These are phyloP conservation scores for Apantesis nais DNA, from an alignment of 2,888 invertebrate species.

Conservation along the genomic window DNA sequence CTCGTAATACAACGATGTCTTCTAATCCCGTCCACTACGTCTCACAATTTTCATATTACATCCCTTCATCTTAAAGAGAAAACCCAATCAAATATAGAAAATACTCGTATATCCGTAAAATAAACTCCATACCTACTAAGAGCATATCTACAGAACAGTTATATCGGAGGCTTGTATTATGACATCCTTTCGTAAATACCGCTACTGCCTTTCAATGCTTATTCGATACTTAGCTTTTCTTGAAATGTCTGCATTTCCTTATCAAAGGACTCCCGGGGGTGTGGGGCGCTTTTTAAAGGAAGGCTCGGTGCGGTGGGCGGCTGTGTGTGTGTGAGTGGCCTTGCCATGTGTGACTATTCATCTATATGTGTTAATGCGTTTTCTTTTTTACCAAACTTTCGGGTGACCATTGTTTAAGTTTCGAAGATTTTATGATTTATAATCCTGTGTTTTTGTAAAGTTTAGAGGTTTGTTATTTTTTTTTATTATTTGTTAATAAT, in stretches of 20 bases:
- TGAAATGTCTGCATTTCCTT: constrained; percentile 86
- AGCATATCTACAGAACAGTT: constrained; percentile 42
- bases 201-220: constrained; percentile 71
- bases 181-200: constrained; percentile 70
- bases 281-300: constrained; percentile 74
- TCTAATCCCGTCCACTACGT: neutral
- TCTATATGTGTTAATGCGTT: constrained; percentile 86
- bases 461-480: neutral
- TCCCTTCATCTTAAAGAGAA: neutral
- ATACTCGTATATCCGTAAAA: constrained; percentile 16
- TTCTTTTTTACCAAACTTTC: constrained; percentile 85
- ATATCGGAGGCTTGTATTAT: constrained; percentile 57
- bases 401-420: constrained; percentile 57
- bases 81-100: constrained; percentile 19
- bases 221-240: constrained; percentile 83
- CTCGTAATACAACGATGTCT: neutral
- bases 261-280: constrained; percentile 79
- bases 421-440: constrained; percentile 5
- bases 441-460: neutral
- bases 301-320: constrained; percentile 53
- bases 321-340: constrained; percentile 61
- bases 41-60: constrained; percentile 1
- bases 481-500: neutral
- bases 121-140: constrained; percentile 24
- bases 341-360: constrained; percentile 77